Percentiles rank a stretch among this genome's conserved stretches.
Evolutionary conservation across 2,113 vertebrate genomes (phyloP).

Genomic region (Saguinus imperator): DNA sequence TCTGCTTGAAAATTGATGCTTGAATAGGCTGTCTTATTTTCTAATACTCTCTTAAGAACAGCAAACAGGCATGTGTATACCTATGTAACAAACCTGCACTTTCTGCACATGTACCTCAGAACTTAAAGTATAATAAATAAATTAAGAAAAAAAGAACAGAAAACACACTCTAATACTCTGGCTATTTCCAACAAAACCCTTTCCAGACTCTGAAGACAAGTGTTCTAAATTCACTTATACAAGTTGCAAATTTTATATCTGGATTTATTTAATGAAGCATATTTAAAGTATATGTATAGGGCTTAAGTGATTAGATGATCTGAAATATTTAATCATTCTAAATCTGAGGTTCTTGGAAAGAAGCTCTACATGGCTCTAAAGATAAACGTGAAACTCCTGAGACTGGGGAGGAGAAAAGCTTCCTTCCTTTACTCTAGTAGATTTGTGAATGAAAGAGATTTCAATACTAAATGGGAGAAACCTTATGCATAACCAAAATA

Average conservation of each 20-base stretch:
- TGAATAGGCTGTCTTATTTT: not conserved
- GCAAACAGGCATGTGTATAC: not conserved
- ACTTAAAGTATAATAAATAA: too few species aligned
- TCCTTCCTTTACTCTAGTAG: not conserved
- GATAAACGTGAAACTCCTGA: not conserved
- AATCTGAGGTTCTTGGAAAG: not conserved
- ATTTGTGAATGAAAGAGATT: not conserved
- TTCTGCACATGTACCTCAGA: too few species aligned
- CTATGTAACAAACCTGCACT: too few species aligned
- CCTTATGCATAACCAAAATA: not conserved
- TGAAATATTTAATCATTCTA: constrained; percentile 9
- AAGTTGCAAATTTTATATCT: not conserved
- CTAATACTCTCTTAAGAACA: constrained; percentile 12
- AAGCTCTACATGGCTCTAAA: not conserved
- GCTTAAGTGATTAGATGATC: not conserved
- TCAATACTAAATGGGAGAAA: constrained; percentile 21
- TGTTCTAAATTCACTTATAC: not conserved
- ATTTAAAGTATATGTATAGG: not conserved
- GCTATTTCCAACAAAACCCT: not conserved
- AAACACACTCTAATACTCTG: not conserved
- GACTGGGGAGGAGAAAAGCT: not conserved
- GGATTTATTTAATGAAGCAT: not conserved
- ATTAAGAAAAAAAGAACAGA: not conserved
- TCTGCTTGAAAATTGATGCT: constrained; percentile 15
- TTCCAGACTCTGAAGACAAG: not conserved